Evolutionary conservation across 2,113 vertebrate species (phyloP).

Genomic region (Cervus canadensis): DNA sequence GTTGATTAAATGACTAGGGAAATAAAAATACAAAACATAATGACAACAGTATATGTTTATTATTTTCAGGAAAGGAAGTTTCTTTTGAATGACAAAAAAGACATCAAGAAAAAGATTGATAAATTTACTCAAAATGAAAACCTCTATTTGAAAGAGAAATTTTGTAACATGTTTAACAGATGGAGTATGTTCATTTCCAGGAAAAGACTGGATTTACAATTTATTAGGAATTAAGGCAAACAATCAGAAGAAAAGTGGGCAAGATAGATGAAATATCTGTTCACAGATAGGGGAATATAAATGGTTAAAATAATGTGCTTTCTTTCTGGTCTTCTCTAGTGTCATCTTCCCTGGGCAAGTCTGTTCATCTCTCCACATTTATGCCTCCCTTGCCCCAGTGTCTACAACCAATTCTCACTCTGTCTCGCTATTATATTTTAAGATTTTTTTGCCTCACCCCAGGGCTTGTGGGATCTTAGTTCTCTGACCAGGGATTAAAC

Average conservation of each 20-base stretch:
- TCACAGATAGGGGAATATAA: not conserved
- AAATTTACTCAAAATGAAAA: not conserved
- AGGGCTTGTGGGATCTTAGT: not conserved
- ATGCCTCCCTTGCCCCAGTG: not conserved
- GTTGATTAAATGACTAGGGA: not conserved
- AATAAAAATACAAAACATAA: not conserved
- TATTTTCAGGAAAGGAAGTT: not conserved
- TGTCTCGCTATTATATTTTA: not conserved
- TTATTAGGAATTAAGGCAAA: not conserved
- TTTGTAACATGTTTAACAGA: not conserved
- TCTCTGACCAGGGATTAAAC: not conserved
- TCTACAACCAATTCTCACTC: not conserved
- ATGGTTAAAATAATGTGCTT: not conserved
- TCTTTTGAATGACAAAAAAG: not conserved
- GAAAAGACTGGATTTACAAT: not conserved
- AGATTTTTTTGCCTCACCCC: not conserved
- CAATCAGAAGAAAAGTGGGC: not conserved
- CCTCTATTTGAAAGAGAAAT: not conserved
- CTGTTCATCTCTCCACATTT: too few species aligned
- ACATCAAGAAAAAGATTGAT: not conserved
- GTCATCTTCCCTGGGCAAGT: too few species aligned
- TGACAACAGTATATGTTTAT: not conserved
- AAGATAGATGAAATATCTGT: not conserved
- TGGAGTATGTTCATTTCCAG: not conserved
- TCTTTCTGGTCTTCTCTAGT: not conserved